Evolutionary conservation across 2,113 vertebrate genomes (phyloP).

Genomic region (Xerus inauris): DNA sequence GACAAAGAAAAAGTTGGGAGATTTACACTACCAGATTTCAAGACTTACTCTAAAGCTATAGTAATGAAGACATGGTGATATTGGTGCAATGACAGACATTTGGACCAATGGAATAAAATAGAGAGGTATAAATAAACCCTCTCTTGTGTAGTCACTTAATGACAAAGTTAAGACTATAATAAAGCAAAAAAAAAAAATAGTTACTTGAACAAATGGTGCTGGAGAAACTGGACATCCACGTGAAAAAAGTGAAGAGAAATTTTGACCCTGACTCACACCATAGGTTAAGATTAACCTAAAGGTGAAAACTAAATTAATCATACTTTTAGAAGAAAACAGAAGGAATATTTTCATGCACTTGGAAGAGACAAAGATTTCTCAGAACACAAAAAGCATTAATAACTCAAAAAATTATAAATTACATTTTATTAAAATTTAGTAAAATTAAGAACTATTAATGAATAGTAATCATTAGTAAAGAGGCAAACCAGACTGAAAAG

Average conservation of each 20-base stretch:
- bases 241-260: background rate
- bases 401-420: background rate
- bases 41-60: background rate
- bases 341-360: background rate
- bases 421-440: background rate
- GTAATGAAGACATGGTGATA: background rate
- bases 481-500: background rate
- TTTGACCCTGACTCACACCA: background rate
- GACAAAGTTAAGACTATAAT: background rate
- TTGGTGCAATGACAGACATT: background rate
- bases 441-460: slow-evolving; percentile 19
- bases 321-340: background rate
- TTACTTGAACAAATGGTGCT: slow-evolving; percentile 4
- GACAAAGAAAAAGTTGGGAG: slow-evolving; percentile 8
- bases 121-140: slow-evolving; percentile 28
- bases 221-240: background rate
- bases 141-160: background rate
- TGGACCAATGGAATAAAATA: background rate
- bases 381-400: background rate
- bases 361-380: background rate
- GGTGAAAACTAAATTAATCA: slow-evolving; percentile 17
- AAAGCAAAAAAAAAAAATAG: background rate
- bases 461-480: background rate
- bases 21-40: background rate
- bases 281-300: background rate